phyloP scores from a whole-genome alignment of 2,113 vertebrate genomes.

The Ochotona curzoniae region DNA sequence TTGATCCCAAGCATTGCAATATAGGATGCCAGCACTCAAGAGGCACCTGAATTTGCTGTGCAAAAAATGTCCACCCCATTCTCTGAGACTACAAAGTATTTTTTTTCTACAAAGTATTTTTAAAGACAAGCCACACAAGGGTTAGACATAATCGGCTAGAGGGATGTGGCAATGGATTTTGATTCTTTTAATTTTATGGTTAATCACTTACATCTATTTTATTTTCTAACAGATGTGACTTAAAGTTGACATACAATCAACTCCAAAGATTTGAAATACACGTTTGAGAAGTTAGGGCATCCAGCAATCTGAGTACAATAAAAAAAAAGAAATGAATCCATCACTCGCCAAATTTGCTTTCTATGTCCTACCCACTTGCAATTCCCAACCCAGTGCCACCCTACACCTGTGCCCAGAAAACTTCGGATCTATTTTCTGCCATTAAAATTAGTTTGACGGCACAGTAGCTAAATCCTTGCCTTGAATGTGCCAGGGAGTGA shows the following conservation, averaged over 20 bases:
- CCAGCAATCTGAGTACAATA: neutral
- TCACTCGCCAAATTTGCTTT: neutral
- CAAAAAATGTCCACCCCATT: too few relatives aligned
- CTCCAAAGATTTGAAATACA: neutral
- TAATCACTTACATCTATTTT: conserved; percentile 1
- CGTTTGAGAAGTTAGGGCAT: neutral
- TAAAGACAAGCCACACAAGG: neutral
- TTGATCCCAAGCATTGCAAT: too few relatives aligned
- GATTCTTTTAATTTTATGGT: neutral
- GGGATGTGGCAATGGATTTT: neutral
- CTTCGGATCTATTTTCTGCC: neutral
- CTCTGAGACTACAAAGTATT: neutral
- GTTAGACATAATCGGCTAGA: neutral
- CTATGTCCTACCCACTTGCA: neutral
- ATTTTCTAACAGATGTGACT: neutral
- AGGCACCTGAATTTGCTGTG: too few relatives aligned
- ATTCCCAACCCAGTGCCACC: neutral
- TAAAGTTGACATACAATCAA: neutral
- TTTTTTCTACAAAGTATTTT: neutral
- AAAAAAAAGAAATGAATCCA: neutral
- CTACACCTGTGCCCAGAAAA: neutral
- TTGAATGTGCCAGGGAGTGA: too few relatives aligned
- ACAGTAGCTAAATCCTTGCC: too few relatives aligned
- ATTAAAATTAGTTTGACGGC: neutral
- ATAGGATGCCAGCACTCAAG: too few relatives aligned